Evolutionary conservation across 2,888 invertebrate genomes (phyloP).

Genomic region (Eupithecia abbreviata): DNA sequence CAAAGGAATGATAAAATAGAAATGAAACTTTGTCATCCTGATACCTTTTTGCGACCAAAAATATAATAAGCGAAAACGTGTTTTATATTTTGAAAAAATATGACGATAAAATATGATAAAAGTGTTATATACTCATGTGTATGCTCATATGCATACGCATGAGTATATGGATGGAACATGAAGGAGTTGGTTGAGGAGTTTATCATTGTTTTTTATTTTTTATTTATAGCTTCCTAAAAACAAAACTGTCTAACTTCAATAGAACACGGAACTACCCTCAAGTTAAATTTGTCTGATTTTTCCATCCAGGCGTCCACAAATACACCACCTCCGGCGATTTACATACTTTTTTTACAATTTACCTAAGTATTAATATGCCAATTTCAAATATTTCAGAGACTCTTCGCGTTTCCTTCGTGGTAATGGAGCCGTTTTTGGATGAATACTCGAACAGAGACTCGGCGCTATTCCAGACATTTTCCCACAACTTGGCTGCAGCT

Average conservation of each 20-base stretch:
- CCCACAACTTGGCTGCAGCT: conserved; percentile 82
- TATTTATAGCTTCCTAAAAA: too few species aligned
- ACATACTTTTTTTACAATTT: not conserved
- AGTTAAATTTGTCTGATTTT: not conserved
- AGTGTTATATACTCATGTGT: too few species aligned
- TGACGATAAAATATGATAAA: not conserved
- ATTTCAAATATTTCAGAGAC: conserved; percentile 64
- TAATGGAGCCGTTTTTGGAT: conserved; percentile 84
- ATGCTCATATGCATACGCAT: too few species aligned
- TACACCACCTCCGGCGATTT: not conserved
- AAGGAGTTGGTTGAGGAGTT: too few species aligned
- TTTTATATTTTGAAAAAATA: not conserved
- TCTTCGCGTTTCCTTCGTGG: conserved; percentile 81
- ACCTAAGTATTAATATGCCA: not conserved
- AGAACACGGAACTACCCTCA: not conserved
- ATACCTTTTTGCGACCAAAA: too few species aligned
- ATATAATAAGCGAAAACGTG: too few species aligned
- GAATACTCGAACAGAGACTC: conserved; percentile 85
- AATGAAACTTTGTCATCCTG: too few species aligned
- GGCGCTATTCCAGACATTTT: conserved; percentile 82
- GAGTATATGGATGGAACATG: too few species aligned
- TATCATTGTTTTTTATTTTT: too few species aligned
- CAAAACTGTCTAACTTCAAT: not conserved
- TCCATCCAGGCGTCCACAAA: not conserved
- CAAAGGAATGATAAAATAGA: too few species aligned